A percentile compares a stretch with the other conserved stretches of the same genome.
Evolutionary conservation across 2,113 vertebrate genomes (phyloP).

Genomic region (Marmota flaviventris): DNA sequence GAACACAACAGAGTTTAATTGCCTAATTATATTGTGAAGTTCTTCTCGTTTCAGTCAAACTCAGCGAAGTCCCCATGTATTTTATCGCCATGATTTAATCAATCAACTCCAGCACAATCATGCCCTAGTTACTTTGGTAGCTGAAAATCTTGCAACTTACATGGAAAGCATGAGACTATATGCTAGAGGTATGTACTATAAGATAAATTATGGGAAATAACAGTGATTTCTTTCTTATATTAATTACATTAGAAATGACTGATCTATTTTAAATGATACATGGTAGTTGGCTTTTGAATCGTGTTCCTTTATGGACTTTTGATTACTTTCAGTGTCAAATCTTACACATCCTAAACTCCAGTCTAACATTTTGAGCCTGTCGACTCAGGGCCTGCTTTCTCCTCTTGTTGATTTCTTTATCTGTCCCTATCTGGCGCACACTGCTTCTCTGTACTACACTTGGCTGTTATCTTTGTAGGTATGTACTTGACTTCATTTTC

Average conservation of each 20-base stretch:
- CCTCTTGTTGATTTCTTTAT: conserved; percentile 1
- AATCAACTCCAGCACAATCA: conserved; percentile 99
- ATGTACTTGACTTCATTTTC: conserved; percentile 5
- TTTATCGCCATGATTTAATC: conserved; percentile 99
- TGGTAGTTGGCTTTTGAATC: conserved; percentile 1
- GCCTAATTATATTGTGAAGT: conserved; percentile 81
- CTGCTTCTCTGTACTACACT: background rate
- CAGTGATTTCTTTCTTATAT: background rate
- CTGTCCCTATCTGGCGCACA: background rate
- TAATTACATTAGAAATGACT: background rate
- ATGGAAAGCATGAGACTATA: conserved; percentile 99
- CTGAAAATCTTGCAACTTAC: conserved; percentile 99
- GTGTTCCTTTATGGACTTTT: background rate
- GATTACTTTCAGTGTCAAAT: conserved; percentile 22
- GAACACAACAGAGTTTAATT: conserved; percentile 79
- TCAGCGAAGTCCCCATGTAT: conserved; percentile 98
- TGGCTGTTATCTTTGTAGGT: conserved; percentile 19
- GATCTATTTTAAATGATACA: background rate
- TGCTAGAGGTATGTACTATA: conserved; percentile 93
- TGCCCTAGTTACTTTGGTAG: conserved; percentile 97
- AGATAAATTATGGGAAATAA: conserved; percentile 46
- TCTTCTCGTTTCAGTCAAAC: conserved; percentile 94
- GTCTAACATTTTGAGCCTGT: conserved; percentile 37
- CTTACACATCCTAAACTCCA: background rate
- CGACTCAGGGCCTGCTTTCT: conserved; percentile 31